phyloP scores from a whole-genome alignment of 2,797 vertebrate genomes.

The Coilia nasus region DNA sequence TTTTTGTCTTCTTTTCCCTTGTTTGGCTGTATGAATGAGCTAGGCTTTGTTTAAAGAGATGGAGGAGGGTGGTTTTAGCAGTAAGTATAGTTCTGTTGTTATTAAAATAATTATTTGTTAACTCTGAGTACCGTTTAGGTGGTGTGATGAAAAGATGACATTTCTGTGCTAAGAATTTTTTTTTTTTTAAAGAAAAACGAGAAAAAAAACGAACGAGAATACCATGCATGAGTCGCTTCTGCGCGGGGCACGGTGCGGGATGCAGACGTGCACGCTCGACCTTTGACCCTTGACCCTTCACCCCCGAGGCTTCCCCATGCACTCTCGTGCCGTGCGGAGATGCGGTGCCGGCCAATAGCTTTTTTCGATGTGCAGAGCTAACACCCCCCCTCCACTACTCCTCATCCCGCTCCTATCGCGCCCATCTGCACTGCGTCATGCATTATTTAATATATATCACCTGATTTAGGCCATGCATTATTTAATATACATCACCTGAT shows the following conservation, averaged over 20 bases:
- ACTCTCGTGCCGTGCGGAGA: not conserved
- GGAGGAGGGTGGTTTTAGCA: not conserved
- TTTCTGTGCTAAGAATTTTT: not conserved
- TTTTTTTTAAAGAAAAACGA: not conserved
- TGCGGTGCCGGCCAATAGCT: not conserved
- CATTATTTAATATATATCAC: slow-evolving; percentile 27
- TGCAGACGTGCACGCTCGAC: not conserved
- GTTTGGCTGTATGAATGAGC: slow-evolving; percentile 11
- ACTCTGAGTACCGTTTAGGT: slow-evolving; percentile 7
- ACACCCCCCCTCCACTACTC: no score
- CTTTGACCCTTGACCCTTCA: not conserved
- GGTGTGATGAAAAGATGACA: not conserved
- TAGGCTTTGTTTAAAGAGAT: not conserved
- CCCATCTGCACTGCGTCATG: not conserved
- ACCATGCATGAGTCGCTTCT: not conserved
- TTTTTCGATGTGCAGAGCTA: not conserved
- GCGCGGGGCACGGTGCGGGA: not conserved
- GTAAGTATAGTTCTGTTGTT: slow-evolving; percentile 13
- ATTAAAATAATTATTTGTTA: slow-evolving; percentile 18
- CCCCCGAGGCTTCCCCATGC: not conserved
- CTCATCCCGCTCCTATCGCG: no score
- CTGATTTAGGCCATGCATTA: slow-evolving; percentile 45
- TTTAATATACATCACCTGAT: slow-evolving; percentile 37
- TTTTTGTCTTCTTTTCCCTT: not conserved
- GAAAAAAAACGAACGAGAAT: not conserved